Evolutionary conservation across 2,113 vertebrate species (phyloP).

Genomic region (Sapajus apella): DNA sequence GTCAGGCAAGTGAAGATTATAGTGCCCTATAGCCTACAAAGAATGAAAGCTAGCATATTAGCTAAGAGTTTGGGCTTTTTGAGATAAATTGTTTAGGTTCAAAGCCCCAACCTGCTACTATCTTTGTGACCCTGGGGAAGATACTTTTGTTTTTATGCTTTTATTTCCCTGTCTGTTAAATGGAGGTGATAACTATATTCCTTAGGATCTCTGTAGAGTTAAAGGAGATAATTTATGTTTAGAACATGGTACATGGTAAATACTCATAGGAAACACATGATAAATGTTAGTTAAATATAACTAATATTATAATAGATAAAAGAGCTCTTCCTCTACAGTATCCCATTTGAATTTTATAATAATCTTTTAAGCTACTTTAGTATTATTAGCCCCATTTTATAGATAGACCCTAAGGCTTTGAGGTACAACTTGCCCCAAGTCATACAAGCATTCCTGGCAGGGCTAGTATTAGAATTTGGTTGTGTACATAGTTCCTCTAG

Average conservation of each 20-base stretch:
- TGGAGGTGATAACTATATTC: neutral
- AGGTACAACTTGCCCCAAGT: neutral
- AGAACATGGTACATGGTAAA: neutral
- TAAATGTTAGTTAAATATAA: neutral
- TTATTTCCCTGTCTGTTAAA: slow-evolving; percentile 37
- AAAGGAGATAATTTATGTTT: neutral
- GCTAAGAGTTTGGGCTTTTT: neutral
- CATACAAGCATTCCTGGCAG: neutral
- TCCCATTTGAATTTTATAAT: slow-evolving; percentile 12
- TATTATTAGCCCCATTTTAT: neutral
- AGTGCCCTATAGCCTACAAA: neutral
- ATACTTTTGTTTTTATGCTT: slow-evolving; percentile 28
- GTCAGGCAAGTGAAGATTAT: neutral
- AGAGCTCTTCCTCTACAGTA: neutral
- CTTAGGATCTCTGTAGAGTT: neutral
- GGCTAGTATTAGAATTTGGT: neutral
- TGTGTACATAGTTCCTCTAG: neutral
- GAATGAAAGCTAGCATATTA: neutral
- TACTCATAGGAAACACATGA: neutral
- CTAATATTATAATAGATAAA: neutral
- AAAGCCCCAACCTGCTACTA: neutral
- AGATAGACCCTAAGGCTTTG: neutral
- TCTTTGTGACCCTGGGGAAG: neutral
- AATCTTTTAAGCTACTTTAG: neutral
- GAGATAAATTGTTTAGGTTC: neutral